Base-by-base conservation (phyloP, 2,888 invertebrate species). In the Drosophila cracens region DNA sequence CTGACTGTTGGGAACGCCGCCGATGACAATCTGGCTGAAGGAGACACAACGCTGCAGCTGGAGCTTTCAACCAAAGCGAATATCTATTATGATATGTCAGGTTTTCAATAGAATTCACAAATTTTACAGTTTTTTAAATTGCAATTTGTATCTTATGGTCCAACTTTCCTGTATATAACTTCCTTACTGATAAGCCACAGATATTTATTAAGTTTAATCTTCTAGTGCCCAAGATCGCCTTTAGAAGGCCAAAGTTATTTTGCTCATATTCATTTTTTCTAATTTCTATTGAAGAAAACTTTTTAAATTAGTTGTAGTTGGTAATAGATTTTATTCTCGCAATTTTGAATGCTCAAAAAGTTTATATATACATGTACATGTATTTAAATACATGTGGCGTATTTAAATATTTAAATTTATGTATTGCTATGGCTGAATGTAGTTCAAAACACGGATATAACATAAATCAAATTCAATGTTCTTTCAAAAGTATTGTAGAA, bases 21-120 rank as follows among this genome's bases (percentile, higher is more conserved):
- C 34, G 48, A 53, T 43, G 40, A 43, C 21, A 33, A 63, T 38
- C 38, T 63, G 59, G 34, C 59, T 33, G 62, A 25, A 53, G 33
- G 2, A 13, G 11, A 38, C 27, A 27, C 34, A 13, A 11, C 13
- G 34, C 7, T 29, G 48, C 4, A 27, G 34, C 27, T 27, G 16
- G 2, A 49, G 16, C 21, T 21, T 57, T 29, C 16, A 58, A 33
- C 33, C 31, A 33, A 29, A 10, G 1, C 21, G 29, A 7, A 54
- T 27, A 38, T 27, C 27, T 27, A 25, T 25, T 54, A 54, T 31
- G 34, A 34, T 36, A 34, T 36, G 7, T 27, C 10, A 0, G 3
- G 2, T 38, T 18, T 21, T 10, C 7, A n/a, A n/a, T n/a, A 6
- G 10, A n/a, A n/a, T 51, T 29, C 18, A 51, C 11, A 11, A 8